Evolutionary conservation across 2,888 invertebrate species (phyloP).

Genomic region (Chrysotoxum bicinctum): DNA sequence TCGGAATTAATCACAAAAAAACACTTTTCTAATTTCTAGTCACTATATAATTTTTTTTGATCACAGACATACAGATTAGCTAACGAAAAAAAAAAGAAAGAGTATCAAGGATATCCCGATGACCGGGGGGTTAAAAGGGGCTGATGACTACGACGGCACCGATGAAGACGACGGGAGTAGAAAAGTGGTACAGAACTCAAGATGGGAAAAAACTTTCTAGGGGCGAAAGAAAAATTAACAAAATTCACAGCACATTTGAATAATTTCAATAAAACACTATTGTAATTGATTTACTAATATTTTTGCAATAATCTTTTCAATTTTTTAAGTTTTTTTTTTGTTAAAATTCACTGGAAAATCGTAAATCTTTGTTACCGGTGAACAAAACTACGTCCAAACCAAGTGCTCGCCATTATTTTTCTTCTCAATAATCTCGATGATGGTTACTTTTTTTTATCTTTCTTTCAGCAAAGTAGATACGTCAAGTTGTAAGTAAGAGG

Average conservation of each 20-base stretch:
- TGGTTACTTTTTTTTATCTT: not conserved
- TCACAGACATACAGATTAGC: not conserved
- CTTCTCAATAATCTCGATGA: slow-evolving; percentile 2
- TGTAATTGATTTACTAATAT: not conserved
- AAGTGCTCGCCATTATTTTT: slow-evolving; percentile 68
- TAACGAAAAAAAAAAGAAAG: not conserved
- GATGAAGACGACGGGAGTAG: not conserved
- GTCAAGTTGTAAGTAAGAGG: not conserved
- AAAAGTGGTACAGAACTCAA: slow-evolving; percentile 2
- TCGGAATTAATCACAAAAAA: not conserved
- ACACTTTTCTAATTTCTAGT: not conserved
- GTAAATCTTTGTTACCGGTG: slow-evolving; percentile 68
- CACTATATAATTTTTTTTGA: not conserved
- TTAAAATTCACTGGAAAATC: slow-evolving; percentile 44
- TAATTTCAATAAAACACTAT: slow-evolving; percentile 31
- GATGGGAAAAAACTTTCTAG: slow-evolving; percentile 24
- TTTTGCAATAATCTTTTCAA: not conserved
- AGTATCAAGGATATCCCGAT: slow-evolving; percentile 10
- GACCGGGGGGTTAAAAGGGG: not conserved
- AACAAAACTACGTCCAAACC: slow-evolving; percentile 68
- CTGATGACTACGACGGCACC: slow-evolving; percentile 10
- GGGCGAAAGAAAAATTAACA: slow-evolving; percentile 4
- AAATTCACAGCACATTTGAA: slow-evolving; percentile 54
- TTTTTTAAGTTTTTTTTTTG: slow-evolving; percentile 2
- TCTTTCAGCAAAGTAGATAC: not conserved